Conservation (phyloP, 2,797 vertebrate species). For the Champsocephalus esox region DNA sequence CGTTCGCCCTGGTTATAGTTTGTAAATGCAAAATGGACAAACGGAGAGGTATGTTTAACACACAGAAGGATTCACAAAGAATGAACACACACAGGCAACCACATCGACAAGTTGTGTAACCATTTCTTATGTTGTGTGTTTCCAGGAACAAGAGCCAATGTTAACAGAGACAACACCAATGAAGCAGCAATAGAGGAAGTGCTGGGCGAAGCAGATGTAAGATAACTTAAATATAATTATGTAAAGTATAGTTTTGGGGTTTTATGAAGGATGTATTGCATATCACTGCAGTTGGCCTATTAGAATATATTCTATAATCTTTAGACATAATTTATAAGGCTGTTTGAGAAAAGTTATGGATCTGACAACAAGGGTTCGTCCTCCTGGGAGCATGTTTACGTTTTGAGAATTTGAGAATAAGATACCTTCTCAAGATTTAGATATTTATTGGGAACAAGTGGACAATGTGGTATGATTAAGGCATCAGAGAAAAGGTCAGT, state of each 20-base stretch:
- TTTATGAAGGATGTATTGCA: background rate
- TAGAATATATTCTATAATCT: too few species aligned
- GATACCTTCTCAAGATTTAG: too few species aligned
- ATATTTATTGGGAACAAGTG: background rate
- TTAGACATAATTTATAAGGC: background rate
- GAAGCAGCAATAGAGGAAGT: background rate
- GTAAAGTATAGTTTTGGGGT: too few species aligned
- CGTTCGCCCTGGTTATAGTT: background rate
- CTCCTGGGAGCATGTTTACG: background rate
- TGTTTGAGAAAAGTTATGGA: background rate
- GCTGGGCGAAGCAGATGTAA: background rate
- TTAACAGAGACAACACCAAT: background rate
- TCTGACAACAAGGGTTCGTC: background rate
- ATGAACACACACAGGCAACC: too few species aligned
- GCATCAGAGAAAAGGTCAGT: background rate
- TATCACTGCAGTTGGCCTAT: background rate
- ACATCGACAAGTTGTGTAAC: background rate
- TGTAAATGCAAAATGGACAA: conserved; percentile 24
- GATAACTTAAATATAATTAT: background rate
- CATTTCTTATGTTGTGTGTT: background rate
- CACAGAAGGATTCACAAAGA: background rate
- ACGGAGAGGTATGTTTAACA: conserved; percentile 38
- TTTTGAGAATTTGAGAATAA: background rate
- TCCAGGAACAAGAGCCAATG: background rate
- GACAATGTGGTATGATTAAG: background rate